Base-by-base conservation (phyloP, 2,888 invertebrate genomes). In the Myopa testacea region DNA sequence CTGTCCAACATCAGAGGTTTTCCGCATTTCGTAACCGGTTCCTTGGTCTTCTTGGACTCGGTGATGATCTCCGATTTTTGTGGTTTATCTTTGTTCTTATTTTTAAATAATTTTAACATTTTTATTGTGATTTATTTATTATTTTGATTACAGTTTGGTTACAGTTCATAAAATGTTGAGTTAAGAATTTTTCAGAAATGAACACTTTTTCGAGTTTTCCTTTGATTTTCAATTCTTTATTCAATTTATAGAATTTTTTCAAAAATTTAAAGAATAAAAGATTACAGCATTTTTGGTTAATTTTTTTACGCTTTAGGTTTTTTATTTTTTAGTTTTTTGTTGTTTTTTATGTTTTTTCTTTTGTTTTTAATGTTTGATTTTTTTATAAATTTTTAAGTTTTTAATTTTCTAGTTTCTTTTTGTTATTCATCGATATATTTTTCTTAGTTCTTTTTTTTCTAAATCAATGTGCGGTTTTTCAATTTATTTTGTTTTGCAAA, bases 11-110 rank as follows among this genome's bases (percentile, higher is more conserved):
- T 84, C 76, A 89, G 83, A 16, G 87, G 85, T 78, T 87, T 89
- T 81, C 88, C 88, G 80, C 87, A 88, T 82, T 85, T 87, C 40
- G 85, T 85, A 65, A 84, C 83, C 80, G 67, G 84, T 82, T 83
- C 82, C 73, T 83, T 85, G 19, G 84, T 84, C 63, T 84, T 84
- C 78, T 84, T 86, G 38, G 84, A 83, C 68, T 86, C 86, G 73
- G 83, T 84, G 79, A 89, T 87, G 71, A 88, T 88, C 83, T 88
- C 88, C 78, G 88, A 87, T 81, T 88, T 88, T 75, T 85, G 84
- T 38, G 84, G 81, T 83, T 86, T 86, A 75, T 86, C 86, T 84
- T 86, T 86, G 82, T 86, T 86, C 73, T 85, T 79, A 62, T 76
- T 86, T 79, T 87, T 86, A 76, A 87, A 87, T 78, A 87, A 67